Conservation (phyloP, 1,140 invertebrate species). For the Helicoverpa zea region DNA sequence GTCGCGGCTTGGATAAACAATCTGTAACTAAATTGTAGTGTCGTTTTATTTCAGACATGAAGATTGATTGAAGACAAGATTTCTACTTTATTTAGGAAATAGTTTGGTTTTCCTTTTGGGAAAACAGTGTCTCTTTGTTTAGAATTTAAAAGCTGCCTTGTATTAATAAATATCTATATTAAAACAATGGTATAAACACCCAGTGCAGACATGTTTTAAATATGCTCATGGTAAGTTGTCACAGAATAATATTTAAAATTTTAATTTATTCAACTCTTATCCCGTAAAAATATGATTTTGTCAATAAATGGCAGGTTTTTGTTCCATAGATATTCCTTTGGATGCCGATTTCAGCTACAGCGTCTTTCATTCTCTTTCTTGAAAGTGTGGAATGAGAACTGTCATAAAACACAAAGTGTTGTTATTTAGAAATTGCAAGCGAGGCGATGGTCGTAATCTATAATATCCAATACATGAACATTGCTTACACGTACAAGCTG, state of each 20-base stretch:
- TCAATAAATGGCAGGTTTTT: too few species aligned
- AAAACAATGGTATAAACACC: too few species aligned
- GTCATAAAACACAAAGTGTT: neutral
- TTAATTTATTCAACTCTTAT: too few species aligned
- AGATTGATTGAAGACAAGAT: neutral
- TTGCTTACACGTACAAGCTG: constrained; percentile 32
- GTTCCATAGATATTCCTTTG: too few species aligned
- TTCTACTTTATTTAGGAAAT: neutral
- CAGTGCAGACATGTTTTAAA: too few species aligned
- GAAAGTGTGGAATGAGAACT: neutral
- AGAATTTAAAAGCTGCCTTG: too few species aligned
- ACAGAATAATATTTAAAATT: too few species aligned
- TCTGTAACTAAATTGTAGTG: neutral
- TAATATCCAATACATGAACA: constrained; percentile 19
- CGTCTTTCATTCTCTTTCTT: too few species aligned
- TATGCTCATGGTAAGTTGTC: too few species aligned
- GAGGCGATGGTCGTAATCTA: neutral
- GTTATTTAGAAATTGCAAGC: neutral
- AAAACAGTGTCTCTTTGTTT: neutral
- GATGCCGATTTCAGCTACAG: too few species aligned
- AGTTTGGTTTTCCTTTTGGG: neutral
- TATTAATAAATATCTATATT: too few species aligned
- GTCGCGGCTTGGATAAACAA: neutral
- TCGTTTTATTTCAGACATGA: neutral
- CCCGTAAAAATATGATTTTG: too few species aligned